Evolutionary conservation across 1,140 invertebrate species (phyloP).

Genomic region (Neodiprion lecontei): DNA sequence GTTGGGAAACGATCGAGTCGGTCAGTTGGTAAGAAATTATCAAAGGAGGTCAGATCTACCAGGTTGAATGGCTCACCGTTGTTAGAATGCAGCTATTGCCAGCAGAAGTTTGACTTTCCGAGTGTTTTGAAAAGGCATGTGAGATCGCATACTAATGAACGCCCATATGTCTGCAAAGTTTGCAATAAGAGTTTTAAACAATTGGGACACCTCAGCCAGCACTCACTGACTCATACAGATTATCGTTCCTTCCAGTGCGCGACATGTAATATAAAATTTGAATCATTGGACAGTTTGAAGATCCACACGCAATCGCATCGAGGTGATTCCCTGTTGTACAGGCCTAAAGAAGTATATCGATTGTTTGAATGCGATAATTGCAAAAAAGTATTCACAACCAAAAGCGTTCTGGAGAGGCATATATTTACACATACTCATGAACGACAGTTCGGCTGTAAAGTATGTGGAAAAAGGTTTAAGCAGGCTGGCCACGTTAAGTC

Average conservation of each 20-base stretch:
- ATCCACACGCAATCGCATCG: constrained; percentile 36
- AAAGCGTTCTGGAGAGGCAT: constrained; percentile 66
- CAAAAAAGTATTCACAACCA: constrained; percentile 69
- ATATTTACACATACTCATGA: constrained; percentile 69
- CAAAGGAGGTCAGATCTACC: constrained; percentile 14
- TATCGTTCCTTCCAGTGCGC: constrained; percentile 50
- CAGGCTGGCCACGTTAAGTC: constrained; percentile 72
- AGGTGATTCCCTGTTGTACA: constrained; percentile 16
- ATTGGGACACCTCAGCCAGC: constrained; percentile 62
- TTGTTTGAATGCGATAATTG: constrained; percentile 56
- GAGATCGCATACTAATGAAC: constrained; percentile 74
- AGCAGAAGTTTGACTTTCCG: constrained; percentile 47
- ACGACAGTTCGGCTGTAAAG: constrained; percentile 66
- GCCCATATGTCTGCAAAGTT: constrained; percentile 67
- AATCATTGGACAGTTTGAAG: constrained; percentile 36
- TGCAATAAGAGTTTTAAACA: constrained; percentile 66
- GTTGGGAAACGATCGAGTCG: neutral
- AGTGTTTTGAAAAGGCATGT: constrained; percentile 72
- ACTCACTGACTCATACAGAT: constrained; percentile 64
- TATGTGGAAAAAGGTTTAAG: constrained; percentile 76
- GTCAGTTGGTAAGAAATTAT: neutral
- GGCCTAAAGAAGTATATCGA: constrained; percentile 29
- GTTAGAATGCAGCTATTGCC: constrained; percentile 40
- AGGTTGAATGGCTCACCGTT: constrained; percentile 7
- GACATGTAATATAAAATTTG: constrained; percentile 39